Evolutionary conservation across 2,888 invertebrate genomes (phyloP).

Genomic region (Dicyrtoma fusca): DNA sequence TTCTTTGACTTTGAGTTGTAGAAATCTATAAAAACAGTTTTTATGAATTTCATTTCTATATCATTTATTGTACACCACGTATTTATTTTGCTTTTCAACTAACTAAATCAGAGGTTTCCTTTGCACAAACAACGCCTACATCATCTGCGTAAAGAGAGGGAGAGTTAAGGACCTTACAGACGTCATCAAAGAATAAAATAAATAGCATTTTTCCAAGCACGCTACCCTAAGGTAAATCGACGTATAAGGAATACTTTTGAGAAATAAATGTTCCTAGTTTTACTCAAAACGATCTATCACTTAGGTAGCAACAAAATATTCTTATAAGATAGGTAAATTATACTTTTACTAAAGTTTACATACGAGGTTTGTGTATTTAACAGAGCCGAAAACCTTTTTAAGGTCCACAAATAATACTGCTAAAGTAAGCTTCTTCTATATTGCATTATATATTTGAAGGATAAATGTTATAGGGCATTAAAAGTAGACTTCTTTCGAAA

Average conservation of each 20-base stretch:
- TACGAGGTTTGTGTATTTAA: neutral
- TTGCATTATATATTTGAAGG: too few relatives aligned
- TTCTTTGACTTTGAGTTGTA: too few relatives aligned
- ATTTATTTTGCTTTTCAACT: neutral
- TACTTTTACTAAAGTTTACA: neutral
- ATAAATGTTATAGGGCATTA: too few relatives aligned
- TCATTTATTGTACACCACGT: neutral
- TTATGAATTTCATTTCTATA: neutral
- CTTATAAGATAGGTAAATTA: neutral
- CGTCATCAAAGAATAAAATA: neutral
- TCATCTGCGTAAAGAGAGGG: neutral
- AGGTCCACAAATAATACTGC: neutral
- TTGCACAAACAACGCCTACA: neutral
- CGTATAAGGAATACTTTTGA: neutral
- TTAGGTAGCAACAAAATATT: neutral
- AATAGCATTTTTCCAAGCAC: neutral
- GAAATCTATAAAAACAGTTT: too few relatives aligned
- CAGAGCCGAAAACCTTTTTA: constrained; percentile 11
- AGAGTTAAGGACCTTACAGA: neutral
- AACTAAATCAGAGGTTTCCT: neutral
- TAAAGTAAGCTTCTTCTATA: too few relatives aligned
- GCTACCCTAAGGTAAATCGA: neutral
- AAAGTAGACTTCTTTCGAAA: too few relatives aligned
- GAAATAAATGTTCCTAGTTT: neutral
- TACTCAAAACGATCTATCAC: neutral